phyloP scores from a whole-genome alignment of 2,888 invertebrate species.

The Taphrorychus bicolor region DNA sequence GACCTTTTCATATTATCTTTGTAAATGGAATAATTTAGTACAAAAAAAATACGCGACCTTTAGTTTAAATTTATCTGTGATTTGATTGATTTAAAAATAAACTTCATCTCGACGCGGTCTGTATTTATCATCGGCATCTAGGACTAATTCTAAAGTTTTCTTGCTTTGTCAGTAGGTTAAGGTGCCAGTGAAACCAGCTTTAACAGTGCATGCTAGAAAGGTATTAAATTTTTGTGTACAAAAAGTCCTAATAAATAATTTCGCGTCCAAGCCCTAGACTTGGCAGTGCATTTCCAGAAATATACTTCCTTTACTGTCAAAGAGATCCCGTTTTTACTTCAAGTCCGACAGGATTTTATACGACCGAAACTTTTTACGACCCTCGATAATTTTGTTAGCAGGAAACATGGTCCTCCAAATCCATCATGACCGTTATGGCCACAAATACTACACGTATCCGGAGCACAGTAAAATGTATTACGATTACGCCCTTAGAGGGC shows the following conservation, averaged over 20 bases:
- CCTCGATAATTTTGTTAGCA: neutral
- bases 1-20: neutral
- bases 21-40: neutral
- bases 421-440: slow-evolving; percentile 40
- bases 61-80: neutral
- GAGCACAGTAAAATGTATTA: slow-evolving; percentile 37
- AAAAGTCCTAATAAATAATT: too few species aligned
- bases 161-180: too few species aligned
- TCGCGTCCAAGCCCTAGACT: too few species aligned
- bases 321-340: neutral
- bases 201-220: too few species aligned
- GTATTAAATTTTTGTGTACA: too few species aligned
- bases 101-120: neutral
- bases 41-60: neutral
- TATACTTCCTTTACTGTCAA: neutral
- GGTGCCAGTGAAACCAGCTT: too few species aligned
- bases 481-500: slow-evolving; percentile 36
- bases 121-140: neutral
- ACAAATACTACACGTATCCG: slow-evolving; percentile 40
- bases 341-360: neutral
- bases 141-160: too few species aligned
- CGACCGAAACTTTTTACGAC: neutral
- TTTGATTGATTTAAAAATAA: neutral
- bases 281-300: neutral
- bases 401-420: slow-evolving; percentile 40